A percentile compares a stretch with the other conserved stretches of the same genome.
Evolutionary conservation across 2,113 vertebrate genomes (phyloP).

Genomic region (Butastur rufipennis): DNA sequence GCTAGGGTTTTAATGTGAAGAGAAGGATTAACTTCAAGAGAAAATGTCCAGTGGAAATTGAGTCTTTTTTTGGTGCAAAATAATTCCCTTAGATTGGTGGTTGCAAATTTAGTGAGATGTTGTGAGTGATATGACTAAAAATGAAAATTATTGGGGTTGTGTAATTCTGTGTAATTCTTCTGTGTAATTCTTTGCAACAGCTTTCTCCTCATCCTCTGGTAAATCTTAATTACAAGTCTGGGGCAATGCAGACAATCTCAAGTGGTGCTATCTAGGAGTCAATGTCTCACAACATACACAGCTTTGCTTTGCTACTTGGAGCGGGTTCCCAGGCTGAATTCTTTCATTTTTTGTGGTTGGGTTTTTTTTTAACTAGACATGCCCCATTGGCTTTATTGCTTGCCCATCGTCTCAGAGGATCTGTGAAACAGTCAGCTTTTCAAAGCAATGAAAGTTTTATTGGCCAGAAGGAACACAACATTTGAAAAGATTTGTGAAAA

Average conservation of each 20-base stretch:
- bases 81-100: neutral
- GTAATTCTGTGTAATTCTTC: neutral
- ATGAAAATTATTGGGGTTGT: neutral
- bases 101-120: neutral
- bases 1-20: neutral
- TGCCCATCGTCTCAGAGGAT: neutral
- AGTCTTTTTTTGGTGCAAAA: neutral
- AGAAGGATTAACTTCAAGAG: neutral
- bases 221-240: neutral
- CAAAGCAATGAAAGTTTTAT: neutral
- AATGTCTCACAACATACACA: neutral
- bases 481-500: neutral
- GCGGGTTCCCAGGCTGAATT: neutral
- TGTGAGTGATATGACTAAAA: neutral
- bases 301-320: neutral
- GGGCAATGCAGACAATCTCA: neutral
- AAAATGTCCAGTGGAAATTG: neutral
- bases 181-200: neutral
- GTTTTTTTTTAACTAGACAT: neutral
- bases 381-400: neutral
- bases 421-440: neutral
- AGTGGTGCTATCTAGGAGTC: neutral
- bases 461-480: neutral
- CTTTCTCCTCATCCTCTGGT: neutral
- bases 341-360: accelerated